Evolutionary conservation across 2,113 vertebrate genomes (phyloP).

Genomic region (Gambusia holbrooki): DNA sequence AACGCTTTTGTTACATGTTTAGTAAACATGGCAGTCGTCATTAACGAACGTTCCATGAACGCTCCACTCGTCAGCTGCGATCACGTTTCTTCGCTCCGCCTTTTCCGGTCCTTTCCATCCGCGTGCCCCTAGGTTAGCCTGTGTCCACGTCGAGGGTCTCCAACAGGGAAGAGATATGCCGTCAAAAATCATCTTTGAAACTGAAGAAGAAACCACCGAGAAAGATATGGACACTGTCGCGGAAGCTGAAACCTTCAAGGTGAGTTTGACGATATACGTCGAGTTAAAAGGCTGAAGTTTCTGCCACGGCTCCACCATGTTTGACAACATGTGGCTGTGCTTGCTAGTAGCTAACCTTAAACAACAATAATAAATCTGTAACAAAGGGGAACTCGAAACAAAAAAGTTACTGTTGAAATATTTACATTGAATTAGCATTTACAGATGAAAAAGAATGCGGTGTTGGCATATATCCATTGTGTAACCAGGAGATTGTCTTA

Average conservation of each 20-base stretch:
- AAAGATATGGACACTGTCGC: constrained; percentile 41
- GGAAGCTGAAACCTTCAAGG: constrained; percentile 58
- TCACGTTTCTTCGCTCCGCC: neutral
- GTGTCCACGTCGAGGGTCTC: constrained; percentile 48
- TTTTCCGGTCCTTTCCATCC: constrained; percentile 66
- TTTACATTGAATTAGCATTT: no score
- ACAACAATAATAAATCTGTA: neutral
- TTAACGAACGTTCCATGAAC: no score
- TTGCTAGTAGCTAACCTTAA: constrained; percentile 9
- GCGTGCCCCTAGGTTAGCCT: constrained; percentile 37
- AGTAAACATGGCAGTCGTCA: no score
- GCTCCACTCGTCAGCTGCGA: no score
- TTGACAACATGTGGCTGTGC: constrained; percentile 59
- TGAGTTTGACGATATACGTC: constrained; percentile 31
- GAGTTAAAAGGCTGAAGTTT: neutral
- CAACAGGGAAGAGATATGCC: constrained; percentile 71
- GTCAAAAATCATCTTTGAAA: constrained; percentile 64
- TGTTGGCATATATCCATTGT: no score
- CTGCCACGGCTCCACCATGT: constrained; percentile 20
- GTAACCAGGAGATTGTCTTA: no score
- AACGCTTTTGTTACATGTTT: no score
- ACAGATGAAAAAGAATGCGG: no score
- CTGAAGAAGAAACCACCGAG: constrained; percentile 54
- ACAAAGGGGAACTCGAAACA: neutral
- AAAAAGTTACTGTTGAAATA: accelerated